Percentiles rank a stretch among this genome's conserved stretches.
Evolutionary conservation across 2,888 invertebrate species (phyloP).

Genomic region (Cylloceria caligata): DNA sequence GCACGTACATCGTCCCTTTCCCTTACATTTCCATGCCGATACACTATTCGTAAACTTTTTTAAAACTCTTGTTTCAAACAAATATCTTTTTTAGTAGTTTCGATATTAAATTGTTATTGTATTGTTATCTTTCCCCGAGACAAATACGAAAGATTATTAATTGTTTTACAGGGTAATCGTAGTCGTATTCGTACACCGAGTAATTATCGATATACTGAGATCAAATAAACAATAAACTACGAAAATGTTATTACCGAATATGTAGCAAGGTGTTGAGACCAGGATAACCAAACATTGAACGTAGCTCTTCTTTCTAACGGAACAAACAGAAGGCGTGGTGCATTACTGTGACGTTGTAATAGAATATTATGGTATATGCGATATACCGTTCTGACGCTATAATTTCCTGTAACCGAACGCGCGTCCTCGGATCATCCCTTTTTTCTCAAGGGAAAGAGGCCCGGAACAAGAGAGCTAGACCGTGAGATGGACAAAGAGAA

Average conservation of each 20-base stretch:
- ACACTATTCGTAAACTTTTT: slow-evolving; percentile 1
- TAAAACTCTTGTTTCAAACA: not conserved
- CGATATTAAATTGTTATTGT: not conserved
- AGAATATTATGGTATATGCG: not conserved
- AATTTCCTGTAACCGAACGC: slow-evolving; percentile 4
- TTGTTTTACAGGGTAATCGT: not conserved
- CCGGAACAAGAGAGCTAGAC: not conserved
- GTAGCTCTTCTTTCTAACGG: not conserved
- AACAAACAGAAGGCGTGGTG: not conserved
- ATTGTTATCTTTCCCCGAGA: not conserved
- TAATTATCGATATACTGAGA: not conserved
- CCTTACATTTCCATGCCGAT: not conserved
- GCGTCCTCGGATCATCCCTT: not conserved
- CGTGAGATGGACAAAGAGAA: slow-evolving; percentile 13
- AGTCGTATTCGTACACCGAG: too few species aligned
- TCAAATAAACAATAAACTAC: not conserved
- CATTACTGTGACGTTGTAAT: not conserved
- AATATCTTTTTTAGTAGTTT: not conserved
- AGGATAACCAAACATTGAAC: too few species aligned
- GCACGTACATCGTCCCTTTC: not conserved
- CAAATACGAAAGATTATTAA: not conserved
- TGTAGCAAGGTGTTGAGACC: too few species aligned
- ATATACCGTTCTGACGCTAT: not conserved
- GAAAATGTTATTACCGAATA: not conserved
- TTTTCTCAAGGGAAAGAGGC: not conserved